A percentile compares a stretch with the other conserved stretches of the same genome.
These are phyloP conservation scores for Podabrus alpinus DNA, from an alignment of 2,888 invertebrate species.

Conservation along the genomic window DNA sequence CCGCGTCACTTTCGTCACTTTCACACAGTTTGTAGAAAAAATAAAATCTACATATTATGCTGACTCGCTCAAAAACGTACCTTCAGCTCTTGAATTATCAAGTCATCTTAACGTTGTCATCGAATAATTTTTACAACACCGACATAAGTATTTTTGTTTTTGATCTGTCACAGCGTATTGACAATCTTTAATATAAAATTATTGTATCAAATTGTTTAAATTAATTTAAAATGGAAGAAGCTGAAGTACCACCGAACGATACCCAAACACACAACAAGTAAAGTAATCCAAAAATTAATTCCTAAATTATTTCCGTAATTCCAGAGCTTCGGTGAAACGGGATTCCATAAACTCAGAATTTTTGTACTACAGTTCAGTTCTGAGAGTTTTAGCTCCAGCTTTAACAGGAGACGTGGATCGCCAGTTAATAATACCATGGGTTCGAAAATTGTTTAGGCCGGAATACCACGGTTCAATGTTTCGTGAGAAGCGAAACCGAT, in stretches of 20 bases:
- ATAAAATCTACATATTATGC: too few species aligned
- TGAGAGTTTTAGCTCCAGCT: slow-evolving; percentile 53
- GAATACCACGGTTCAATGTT: slow-evolving; percentile 57
- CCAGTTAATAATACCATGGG: slow-evolving; percentile 53
- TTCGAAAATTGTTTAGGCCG: slow-evolving; percentile 56
- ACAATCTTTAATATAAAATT: neutral
- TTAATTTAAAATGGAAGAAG: neutral
- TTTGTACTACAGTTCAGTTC: slow-evolving; percentile 56
- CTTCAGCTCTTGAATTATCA: too few species aligned
- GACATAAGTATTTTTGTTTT: neutral
- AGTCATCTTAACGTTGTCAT: too few species aligned
- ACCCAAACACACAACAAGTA: neutral
- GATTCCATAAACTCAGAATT: slow-evolving; percentile 58
- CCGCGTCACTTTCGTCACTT: too few species aligned
- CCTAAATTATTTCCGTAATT: neutral
- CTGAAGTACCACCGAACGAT: neutral
- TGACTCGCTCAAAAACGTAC: too few species aligned
- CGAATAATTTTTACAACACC: neutral
- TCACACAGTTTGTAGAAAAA: too few species aligned
- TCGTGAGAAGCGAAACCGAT: slow-evolving; percentile 57
- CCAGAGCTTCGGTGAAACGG: slow-evolving; percentile 22
- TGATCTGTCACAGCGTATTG: neutral
- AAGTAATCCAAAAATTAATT: neutral
- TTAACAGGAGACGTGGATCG: slow-evolving; percentile 51
- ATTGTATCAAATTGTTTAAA: neutral